phyloP scores from a whole-genome alignment of 1,140 invertebrate species.

The Acromyrmex charruanus region DNA sequence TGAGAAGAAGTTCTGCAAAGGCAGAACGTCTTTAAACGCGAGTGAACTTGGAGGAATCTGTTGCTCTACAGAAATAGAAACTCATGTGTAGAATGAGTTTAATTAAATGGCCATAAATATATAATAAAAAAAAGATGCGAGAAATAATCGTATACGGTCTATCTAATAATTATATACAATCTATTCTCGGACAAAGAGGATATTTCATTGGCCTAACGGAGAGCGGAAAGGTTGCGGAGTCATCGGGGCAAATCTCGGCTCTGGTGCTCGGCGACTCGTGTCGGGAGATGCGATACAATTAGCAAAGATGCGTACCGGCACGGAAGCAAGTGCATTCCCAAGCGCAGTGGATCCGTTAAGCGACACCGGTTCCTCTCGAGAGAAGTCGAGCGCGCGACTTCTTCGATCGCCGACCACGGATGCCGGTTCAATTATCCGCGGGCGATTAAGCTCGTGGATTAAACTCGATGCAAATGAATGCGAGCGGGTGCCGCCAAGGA shows the following conservation, averaged over 20 bases:
- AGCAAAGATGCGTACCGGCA: slow-evolving; percentile 64
- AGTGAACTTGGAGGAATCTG: background rate
- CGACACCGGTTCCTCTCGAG: slow-evolving; percentile 64
- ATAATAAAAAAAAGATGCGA: background rate
- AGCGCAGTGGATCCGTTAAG: slow-evolving; percentile 67
- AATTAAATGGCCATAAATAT: background rate
- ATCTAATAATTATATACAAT: background rate
- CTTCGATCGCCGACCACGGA: slow-evolving; percentile 60
- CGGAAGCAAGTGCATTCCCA: slow-evolving; percentile 60
- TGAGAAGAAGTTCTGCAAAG: slow-evolving; percentile 33
- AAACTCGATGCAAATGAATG: slow-evolving; percentile 67
- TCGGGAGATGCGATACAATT: slow-evolving; percentile 75
- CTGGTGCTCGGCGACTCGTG: slow-evolving; percentile 65
- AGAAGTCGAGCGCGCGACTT: slow-evolving; percentile 33
- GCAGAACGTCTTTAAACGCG: background rate
- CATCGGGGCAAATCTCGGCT: slow-evolving; percentile 45
- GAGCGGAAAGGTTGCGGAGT: slow-evolving; percentile 35
- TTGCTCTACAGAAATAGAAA: background rate
- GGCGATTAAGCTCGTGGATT: slow-evolving; percentile 72
- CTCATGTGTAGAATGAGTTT: background rate
- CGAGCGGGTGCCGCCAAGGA: slow-evolving; percentile 58
- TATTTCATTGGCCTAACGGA: slow-evolving; percentile 7
- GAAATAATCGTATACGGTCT: background rate
- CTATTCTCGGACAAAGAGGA: slow-evolving; percentile 15
- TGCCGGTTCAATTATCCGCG: slow-evolving; percentile 77